These are phyloP conservation scores for Oophaga sylvatica DNA, from an alignment of 2,797 vertebrate species.

Conservation along the genomic window DNA sequence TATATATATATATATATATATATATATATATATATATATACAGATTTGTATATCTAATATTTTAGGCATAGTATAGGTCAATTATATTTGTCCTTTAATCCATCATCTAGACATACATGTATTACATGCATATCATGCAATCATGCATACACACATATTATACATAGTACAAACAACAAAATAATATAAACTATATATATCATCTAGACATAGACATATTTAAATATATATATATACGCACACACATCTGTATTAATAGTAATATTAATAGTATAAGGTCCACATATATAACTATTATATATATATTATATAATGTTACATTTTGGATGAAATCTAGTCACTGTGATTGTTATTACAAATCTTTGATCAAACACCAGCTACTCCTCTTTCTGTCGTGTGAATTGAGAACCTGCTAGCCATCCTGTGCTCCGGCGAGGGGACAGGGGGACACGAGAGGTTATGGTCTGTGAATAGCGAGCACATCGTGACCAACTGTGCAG, in stretches of 20 bases:
- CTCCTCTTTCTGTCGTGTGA: conserved; percentile 3
- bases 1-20: too few species aligned
- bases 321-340: background rate
- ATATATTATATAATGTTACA: background rate
- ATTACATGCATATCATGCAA: too few species aligned
- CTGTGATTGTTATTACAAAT: background rate
- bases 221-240: too few species aligned
- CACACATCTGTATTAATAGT: too few species aligned
- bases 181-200: too few species aligned
- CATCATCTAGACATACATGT: too few species aligned
- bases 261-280: too few species aligned
- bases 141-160: too few species aligned
- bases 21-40: too few species aligned
- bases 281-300: too few species aligned
- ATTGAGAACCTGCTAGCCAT: conserved; percentile 34
- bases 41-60: background rate
- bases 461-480: conserved; percentile 36
- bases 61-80: background rate
- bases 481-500: conserved; percentile 82
- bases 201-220: too few species aligned
- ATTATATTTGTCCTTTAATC: background rate
- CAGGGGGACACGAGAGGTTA: conserved; percentile 11
- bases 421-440: conserved; percentile 16
- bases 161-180: too few species aligned
- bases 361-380: background rate